Base-by-base conservation (phyloP, 2,113 vertebrate species). In the Psettodes erumei region DNA sequence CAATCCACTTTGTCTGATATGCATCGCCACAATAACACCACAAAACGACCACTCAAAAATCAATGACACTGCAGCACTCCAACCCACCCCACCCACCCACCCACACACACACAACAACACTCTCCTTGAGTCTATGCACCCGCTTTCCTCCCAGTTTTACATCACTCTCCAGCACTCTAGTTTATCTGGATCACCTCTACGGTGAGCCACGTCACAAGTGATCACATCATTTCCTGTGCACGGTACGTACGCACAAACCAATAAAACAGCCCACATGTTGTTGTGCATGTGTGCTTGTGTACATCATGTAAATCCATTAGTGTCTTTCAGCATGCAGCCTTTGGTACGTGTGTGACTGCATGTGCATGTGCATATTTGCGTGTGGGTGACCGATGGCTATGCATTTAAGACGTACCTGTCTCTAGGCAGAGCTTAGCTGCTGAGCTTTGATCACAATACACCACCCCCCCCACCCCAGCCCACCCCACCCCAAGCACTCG, bases 21-120 rank as follows among this genome's bases (percentile, higher is more conserved):
- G 71, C 77, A 85, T 89, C 74, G 35, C 80, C 72, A 83, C 74
- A 82, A 77, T 81, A 88, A 83, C 59, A 56, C 69, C 32, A 75
- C 59, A 64, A 83, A 84, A 82, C 66, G 83, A 60, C 32, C 38
- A 18, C 55, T 88, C 56, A 38, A 72, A 86, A 87, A 90, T 90
- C 90, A 86, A 82, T 87, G 86, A 58, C 77, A 77, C 75, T 89
- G 88, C 87, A 89, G 90, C 75, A 82, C 58, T 75, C 67, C 60
- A n/a, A n/a, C n/a, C 69, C 60, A 53, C 70, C 75, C 63, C 48
- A 32, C 23, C 45, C 64, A 27, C 30, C 63, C 23, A 42, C 40
- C 25, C 48, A 13, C 15, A 43, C 61, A 5, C 23, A 27, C 45
- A 18, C 45, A 32, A 43, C 18, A 66, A 43, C 63, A 25, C 50